Conservation (phyloP, 2,888 invertebrate genomes). For the Acrobasis suavella region DNA sequence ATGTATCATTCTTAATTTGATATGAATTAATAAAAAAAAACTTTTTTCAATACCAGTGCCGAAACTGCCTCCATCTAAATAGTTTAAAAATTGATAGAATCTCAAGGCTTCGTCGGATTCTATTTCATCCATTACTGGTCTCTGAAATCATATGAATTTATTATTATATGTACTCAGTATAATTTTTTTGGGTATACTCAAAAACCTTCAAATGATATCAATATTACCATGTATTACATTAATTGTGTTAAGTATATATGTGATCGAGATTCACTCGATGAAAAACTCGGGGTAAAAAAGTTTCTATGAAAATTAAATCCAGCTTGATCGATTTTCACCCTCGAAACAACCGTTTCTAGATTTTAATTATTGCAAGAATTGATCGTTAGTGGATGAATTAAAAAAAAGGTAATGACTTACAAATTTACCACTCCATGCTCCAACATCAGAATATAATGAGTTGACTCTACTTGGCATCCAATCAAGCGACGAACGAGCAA, state of each 20-base stretch:
- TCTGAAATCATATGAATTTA: conserved; percentile 42
- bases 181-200: too few relatives aligned
- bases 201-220: too few relatives aligned
- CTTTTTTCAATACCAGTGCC: conserved; percentile 59
- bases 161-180: too few relatives aligned
- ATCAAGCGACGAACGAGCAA: conserved; percentile 71
- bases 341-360: too few relatives aligned
- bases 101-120: conserved; percentile 76
- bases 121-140: conserved; percentile 78
- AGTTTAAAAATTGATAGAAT: conserved; percentile 76
- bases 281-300: too few relatives aligned
- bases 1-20: background rate
- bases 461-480: conserved; percentile 79
- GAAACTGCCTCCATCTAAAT: conserved; percentile 76
- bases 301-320: too few relatives aligned
- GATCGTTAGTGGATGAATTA: background rate
- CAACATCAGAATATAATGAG: conserved; percentile 75
- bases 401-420: conserved; percentile 45
- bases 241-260: background rate
- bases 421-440: conserved; percentile 79
- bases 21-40: too few relatives aligned
- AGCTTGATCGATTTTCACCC: too few relatives aligned
- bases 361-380: too few relatives aligned
- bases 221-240: too few relatives aligned
- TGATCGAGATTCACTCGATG: too few relatives aligned